Evolutionary conservation across 2,113 vertebrate species (phyloP), one percentile per base, ranked within the genome.

Genomic region (Colistium nudipinnis): DNA sequence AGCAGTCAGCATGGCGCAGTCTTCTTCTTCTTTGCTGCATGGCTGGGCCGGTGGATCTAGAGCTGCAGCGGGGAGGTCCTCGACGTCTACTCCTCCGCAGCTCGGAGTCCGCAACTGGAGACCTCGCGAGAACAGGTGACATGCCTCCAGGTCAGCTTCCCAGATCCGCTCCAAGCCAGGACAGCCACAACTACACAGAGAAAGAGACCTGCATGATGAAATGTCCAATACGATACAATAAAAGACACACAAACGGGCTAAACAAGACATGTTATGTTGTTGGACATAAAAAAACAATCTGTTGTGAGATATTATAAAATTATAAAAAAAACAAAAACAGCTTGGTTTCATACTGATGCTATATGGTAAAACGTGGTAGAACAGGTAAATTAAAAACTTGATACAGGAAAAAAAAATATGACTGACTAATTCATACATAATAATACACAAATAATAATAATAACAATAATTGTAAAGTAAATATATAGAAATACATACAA

Each of bases 131-230:
- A 96, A 91, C 45, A 97, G 80, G 84, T 89, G 94, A 82, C 96
- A 97, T 2, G 94, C 91, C 87, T 98, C 95, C 86, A 95, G 85
- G 88, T 97, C 96, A 3, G 95, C 94, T 80, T 94, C 94, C 93
- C 95, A 97, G 78, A 97, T 93, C 81, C 89, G 93, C 63, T 92
- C 92, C 78, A 96, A 82, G 66, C 93, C 90, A 0, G 93, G 92
- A 77, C 91, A 94, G 68, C 90, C 55, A 1, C 90, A 94, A 77
- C 96, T 97, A 31, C 13, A 43, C 17, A 36, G 81, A 17, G 19
- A 30, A 13, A 47, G 36, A 57, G 43, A 63, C 11, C 11, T 10
- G 9, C 8, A 1, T 22, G 20, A 31, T 1, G 10, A 9, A 33
- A 20, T 60, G 31, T 17, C 8, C 25, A 30, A 7, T 33, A 51